Conservation (phyloP, 92 coral and sea anemone species). For the Porites lobata region DNA sequence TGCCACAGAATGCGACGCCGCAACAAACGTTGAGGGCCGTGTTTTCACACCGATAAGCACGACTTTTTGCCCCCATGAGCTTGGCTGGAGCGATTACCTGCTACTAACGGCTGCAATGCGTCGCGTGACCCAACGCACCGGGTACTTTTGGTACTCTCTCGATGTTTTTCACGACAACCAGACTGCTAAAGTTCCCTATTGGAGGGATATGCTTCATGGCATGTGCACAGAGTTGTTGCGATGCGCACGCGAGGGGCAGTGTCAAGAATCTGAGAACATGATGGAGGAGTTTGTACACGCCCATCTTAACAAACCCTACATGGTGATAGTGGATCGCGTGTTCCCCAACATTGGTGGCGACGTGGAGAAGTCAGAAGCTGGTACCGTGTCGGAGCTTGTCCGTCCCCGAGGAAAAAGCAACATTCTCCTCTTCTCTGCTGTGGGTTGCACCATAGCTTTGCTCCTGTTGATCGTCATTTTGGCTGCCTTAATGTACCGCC, state of each 20-base stretch:
- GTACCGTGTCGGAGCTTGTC: constrained; percentile 50
- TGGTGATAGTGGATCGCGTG: not conserved
- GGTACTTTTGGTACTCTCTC: constrained; percentile 52
- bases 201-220: constrained; percentile 54
- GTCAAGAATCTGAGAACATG: constrained; percentile 46
- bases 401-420: constrained; percentile 18
- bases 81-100: constrained; percentile 60
- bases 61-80: constrained; percentile 59
- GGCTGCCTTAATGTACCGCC: constrained; percentile 16
- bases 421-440: constrained; percentile 14
- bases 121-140: constrained; percentile 56
- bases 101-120: constrained; percentile 56
- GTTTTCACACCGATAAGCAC: constrained; percentile 58
- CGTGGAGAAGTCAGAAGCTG: not conserved
- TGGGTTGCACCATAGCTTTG: constrained; percentile 26
- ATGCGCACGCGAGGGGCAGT: constrained; percentile 45
- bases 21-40: constrained; percentile 51
- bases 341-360: no score
- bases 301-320: constrained; percentile 42
- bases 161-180: not conserved
- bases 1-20: constrained; percentile 61
- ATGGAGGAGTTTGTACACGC: constrained; percentile 45
- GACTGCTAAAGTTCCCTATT: constrained; percentile 38
- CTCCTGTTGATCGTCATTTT: not conserved
- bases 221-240: constrained; percentile 45